Conservation (phyloP, 1,140 invertebrate species). For the Pentalonia nigronervosa region DNA sequence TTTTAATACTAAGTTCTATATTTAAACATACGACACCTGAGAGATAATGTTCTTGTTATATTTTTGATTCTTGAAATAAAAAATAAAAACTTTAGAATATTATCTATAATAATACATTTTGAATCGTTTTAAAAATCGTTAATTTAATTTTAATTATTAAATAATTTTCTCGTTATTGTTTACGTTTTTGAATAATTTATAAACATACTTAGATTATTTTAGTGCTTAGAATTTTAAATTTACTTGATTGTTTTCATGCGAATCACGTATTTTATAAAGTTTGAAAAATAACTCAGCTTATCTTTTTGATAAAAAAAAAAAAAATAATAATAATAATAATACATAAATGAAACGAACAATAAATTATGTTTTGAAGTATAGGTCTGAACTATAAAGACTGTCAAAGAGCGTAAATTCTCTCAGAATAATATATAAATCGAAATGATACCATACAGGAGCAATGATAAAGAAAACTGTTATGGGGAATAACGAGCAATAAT, state of each 20-base stretch:
- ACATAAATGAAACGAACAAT: conserved; percentile 31
- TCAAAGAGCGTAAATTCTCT: conserved; percentile 40
- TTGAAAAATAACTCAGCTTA: conserved; percentile 16
- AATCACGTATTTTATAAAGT: conserved; percentile 26
- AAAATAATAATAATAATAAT: neutral
- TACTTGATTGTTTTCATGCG: neutral
- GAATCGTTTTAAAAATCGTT: neutral
- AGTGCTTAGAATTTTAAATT: neutral
- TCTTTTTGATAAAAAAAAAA: neutral
- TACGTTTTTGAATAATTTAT: neutral
- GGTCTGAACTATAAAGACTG: conserved; percentile 32
- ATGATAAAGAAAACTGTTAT: conserved; percentile 57
- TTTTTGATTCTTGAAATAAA: neutral
- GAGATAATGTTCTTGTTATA: neutral
- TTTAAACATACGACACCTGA: neutral
- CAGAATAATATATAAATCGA: conserved; percentile 55
- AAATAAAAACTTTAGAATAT: neutral
- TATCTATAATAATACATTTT: neutral
- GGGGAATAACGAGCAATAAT: conserved; percentile 46
- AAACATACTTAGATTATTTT: neutral
- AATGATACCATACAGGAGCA: conserved; percentile 32
- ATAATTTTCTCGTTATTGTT: neutral
- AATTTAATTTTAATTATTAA: neutral
- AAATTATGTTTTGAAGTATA: conserved; percentile 50
- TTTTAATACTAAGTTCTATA: neutral